Evolutionary conservation across 1,140 invertebrate species (phyloP).

Genomic region (Ylistrum balloti): DNA sequence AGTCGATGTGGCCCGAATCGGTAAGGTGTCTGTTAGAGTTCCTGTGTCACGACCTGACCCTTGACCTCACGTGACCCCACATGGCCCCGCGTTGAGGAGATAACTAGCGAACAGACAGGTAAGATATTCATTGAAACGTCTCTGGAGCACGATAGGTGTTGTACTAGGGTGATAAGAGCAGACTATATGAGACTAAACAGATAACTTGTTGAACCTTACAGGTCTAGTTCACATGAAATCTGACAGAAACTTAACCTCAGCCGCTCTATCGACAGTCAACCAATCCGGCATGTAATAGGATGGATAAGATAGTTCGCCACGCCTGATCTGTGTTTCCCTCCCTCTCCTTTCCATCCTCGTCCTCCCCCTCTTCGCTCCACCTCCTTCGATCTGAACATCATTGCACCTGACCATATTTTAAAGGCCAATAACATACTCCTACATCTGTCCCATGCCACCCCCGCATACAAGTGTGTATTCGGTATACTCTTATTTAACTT

Average conservation of each 20-base stretch:
- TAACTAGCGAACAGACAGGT: slow-evolving; percentile 37
- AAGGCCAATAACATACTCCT: too few relatives aligned
- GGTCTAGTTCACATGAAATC: slow-evolving; percentile 38
- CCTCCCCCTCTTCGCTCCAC: background rate
- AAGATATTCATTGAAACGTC: background rate
- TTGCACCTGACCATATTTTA: too few relatives aligned
- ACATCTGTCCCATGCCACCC: too few relatives aligned
- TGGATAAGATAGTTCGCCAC: slow-evolving; percentile 10
- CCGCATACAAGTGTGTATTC: too few relatives aligned
- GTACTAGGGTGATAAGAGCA: background rate
- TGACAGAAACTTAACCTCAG: slow-evolving; percentile 28
- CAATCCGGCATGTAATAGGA: background rate
- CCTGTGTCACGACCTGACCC: slow-evolving; percentile 29
- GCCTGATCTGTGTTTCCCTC: background rate
- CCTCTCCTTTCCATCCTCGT: background rate
- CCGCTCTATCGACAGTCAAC: background rate
- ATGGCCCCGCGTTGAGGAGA: slow-evolving; percentile 19
- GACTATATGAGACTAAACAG: background rate
- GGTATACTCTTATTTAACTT: too few relatives aligned
- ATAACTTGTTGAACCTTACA: slow-evolving; percentile 21
- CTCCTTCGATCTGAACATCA: background rate
- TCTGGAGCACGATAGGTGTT: slow-evolving; percentile 16
- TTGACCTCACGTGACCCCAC: background rate
- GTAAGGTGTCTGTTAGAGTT: slow-evolving; percentile 27
- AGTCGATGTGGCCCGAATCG: background rate